Percentiles rank a stretch among this genome's conserved stretches.
Conservation (phyloP, 1,140 invertebrate genomes). For the Ditylenchus dipsaci region DNA sequence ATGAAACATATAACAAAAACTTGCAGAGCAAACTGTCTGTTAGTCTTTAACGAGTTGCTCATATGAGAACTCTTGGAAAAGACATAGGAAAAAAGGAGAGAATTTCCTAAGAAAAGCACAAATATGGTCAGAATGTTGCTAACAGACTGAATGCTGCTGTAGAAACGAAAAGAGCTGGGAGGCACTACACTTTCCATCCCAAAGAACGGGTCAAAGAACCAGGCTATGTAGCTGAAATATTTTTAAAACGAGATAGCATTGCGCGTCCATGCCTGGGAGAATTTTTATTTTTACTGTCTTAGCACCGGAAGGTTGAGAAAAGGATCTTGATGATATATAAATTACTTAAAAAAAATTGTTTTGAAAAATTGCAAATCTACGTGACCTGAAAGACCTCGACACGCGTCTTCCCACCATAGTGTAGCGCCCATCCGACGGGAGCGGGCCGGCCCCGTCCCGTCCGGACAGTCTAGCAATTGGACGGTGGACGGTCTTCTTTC, state of each 20-base stretch:
- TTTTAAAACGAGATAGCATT: background rate
- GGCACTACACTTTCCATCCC: background rate
- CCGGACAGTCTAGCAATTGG: too few species aligned
- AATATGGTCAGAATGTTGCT: background rate
- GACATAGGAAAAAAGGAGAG: background rate
- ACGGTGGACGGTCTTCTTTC: too few species aligned
- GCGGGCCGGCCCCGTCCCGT: too few species aligned
- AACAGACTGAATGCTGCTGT: background rate
- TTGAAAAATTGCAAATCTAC: too few species aligned
- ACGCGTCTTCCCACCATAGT: too few species aligned
- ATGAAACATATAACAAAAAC: background rate
- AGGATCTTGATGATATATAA: too few species aligned
- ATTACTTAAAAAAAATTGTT: too few species aligned
- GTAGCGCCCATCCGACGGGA: too few species aligned
- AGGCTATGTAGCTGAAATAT: background rate
- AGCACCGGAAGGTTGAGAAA: too few species aligned
- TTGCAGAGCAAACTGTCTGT: background rate
- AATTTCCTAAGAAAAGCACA: background rate
- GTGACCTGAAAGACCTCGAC: too few species aligned
- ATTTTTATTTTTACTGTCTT: too few species aligned
- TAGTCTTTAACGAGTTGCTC: background rate
- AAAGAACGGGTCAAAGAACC: conserved; percentile 8
- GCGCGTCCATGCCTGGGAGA: too few species aligned
- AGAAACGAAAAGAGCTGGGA: background rate
- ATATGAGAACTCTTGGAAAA: background rate